A percentile compares a stretch with the other conserved stretches of the same genome.
These are phyloP conservation scores for Ormyrus pomaceus DNA, from an alignment of 2,888 invertebrate species.

Conservation along the genomic window DNA sequence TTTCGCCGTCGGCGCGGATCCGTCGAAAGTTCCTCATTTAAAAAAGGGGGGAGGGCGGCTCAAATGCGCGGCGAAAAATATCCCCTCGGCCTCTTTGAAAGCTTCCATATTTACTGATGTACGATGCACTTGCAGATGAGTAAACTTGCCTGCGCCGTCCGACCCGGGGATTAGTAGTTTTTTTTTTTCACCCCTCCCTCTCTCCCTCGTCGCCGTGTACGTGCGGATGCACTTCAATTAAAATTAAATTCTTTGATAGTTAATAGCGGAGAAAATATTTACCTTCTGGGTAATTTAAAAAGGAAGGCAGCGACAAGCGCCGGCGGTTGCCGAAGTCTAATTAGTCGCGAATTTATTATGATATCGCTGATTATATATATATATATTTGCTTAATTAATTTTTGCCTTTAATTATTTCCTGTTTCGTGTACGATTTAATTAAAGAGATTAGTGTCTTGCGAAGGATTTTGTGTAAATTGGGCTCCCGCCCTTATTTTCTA, in stretches of 20 bases:
- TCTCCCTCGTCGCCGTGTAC: not conserved
- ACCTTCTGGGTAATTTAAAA: too few species aligned
- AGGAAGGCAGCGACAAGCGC: too few species aligned
- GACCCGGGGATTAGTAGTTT: conserved; percentile 12
- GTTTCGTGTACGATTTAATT: too few species aligned
- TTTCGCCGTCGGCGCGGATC: not conserved
- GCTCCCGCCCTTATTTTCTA: too few species aligned
- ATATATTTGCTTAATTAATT: too few species aligned
- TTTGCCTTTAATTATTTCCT: too few species aligned
- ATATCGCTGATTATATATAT: too few species aligned
- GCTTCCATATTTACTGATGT: conserved; percentile 16
- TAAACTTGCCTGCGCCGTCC: not conserved
- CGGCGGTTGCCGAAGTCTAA: too few species aligned
- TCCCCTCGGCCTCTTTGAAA: not conserved
- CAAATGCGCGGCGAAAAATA: not conserved
- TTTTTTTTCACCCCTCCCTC: not conserved
- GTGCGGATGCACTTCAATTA: conserved; percentile 29
- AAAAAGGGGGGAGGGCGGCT: not conserved
- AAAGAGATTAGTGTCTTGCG: too few species aligned
- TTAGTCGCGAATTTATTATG: too few species aligned
- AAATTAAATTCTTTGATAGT: conserved; percentile 6
- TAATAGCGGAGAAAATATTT: not conserved
- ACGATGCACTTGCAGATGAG: conserved; percentile 1
- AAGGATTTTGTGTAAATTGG: too few species aligned
- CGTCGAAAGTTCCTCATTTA: not conserved